Evolutionary conservation across 1,140 invertebrate genomes (phyloP).

Genomic region (Stenopsyche tienmushanensis): DNA sequence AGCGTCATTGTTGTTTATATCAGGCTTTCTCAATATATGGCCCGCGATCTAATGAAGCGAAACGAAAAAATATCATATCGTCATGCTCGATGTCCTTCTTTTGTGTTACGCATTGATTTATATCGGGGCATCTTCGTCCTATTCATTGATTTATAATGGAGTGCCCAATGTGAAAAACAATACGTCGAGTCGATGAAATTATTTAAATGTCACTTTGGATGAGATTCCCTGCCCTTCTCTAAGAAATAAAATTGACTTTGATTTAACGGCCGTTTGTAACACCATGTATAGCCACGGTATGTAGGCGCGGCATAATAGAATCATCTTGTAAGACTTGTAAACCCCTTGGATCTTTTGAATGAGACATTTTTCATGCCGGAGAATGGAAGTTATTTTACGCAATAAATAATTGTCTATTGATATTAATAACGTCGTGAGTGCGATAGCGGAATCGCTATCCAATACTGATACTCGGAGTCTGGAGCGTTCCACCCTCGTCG

Average conservation of each 20-base stretch:
- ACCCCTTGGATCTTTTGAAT: conserved; percentile 19
- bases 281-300: conserved; percentile 15
- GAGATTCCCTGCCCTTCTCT: conserved; percentile 12
- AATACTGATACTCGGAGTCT: too few species aligned
- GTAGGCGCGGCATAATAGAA: conserved; percentile 37
- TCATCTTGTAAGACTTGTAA: conserved; percentile 28
- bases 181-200: too few species aligned
- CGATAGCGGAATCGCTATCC: too few species aligned
- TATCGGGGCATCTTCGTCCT: too few species aligned
- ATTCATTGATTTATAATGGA: too few species aligned
- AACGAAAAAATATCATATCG: too few species aligned
- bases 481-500: background rate
- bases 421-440: too few species aligned
- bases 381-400: conserved; percentile 7
- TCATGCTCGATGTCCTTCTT: too few species aligned
- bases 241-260: conserved; percentile 25
- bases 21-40: conserved; percentile 13
- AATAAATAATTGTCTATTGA: conserved; percentile 20
- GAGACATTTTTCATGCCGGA: conserved; percentile 14
- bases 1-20: conserved; percentile 15
- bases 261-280: conserved; percentile 13
- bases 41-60: conserved; percentile 1
- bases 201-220: too few species aligned
- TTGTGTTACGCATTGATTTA: too few species aligned
- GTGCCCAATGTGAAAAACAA: too few species aligned